Conservation (phyloP, 2,888 invertebrate species). For the Calameuta pallipes region DNA sequence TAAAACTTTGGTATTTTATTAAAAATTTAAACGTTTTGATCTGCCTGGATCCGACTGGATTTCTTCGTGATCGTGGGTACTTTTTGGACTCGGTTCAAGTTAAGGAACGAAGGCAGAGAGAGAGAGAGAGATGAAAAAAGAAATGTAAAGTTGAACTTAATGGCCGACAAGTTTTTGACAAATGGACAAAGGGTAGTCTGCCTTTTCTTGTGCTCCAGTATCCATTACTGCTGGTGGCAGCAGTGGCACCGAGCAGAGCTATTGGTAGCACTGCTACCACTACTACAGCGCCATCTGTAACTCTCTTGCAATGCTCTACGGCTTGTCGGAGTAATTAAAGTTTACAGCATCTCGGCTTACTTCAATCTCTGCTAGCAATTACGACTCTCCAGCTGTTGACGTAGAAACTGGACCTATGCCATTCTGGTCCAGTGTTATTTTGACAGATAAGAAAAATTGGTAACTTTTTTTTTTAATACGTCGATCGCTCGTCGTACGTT, state of each 20-base stretch:
- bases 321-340: conserved; percentile 34
- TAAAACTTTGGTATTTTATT: not conserved
- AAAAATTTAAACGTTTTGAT: not conserved
- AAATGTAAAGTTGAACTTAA: not conserved
- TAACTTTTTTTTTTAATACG: not conserved
- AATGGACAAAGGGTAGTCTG: not conserved
- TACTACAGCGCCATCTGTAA: conserved; percentile 13
- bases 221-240: not conserved
- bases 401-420: not conserved
- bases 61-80: not conserved
- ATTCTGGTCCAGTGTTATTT: not conserved
- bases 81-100: not conserved
- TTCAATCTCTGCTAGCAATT: conserved; percentile 27
- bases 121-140: not conserved
- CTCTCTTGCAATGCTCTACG: not conserved
- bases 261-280: not conserved
- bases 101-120: not conserved
- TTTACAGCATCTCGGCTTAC: conserved; percentile 34
- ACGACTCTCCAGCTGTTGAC: conserved; percentile 10
- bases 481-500: not conserved
- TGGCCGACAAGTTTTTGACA: not conserved
- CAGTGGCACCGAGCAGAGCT: not conserved
- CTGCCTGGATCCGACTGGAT: not conserved
- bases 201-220: not conserved
- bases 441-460: not conserved